Conservation (phyloP, 1,140 invertebrate genomes). For the Drosophila ironensis region DNA sequence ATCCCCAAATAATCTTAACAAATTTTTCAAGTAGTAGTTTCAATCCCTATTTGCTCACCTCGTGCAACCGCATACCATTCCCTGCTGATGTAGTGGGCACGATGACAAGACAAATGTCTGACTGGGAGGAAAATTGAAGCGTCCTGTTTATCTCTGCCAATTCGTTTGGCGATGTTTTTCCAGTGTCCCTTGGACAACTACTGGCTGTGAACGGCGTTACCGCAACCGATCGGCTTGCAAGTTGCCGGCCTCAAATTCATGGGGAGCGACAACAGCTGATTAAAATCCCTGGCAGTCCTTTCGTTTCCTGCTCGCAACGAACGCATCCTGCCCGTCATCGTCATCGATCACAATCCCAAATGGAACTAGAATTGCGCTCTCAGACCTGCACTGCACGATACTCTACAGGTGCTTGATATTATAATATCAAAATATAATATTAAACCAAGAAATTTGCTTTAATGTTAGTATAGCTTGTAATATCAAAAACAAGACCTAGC, state of each 20-base stretch:
- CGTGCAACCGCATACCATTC: no score
- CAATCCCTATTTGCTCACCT: not conserved
- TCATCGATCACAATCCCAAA: slow-evolving; percentile 75
- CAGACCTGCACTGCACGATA: slow-evolving; percentile 10
- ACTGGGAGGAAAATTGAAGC: not conserved
- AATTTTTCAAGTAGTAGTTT: no score
- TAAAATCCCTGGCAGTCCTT: slow-evolving; percentile 40
- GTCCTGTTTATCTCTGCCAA: not conserved
- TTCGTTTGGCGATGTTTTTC: no score
- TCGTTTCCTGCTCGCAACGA: slow-evolving; percentile 15
- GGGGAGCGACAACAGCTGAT: slow-evolving; percentile 50
- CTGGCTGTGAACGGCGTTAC: no score
- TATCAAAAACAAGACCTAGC: no score
- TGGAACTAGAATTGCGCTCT: slow-evolving; percentile 52
- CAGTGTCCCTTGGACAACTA: not conserved
- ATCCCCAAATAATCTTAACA: no score
- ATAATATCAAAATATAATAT: no score
- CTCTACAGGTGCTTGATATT: no score
- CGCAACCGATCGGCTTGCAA: slow-evolving; percentile 20
- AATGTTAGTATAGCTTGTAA: no score
- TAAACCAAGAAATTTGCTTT: no score
- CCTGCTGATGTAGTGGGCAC: not conserved
- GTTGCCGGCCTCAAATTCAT: not conserved
- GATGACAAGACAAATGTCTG: not conserved
- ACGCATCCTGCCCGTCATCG: slow-evolving; percentile 34